Evolutionary conservation across 2,888 invertebrate genomes (phyloP).

Genomic region (Noctuana brunneofusca): DNA sequence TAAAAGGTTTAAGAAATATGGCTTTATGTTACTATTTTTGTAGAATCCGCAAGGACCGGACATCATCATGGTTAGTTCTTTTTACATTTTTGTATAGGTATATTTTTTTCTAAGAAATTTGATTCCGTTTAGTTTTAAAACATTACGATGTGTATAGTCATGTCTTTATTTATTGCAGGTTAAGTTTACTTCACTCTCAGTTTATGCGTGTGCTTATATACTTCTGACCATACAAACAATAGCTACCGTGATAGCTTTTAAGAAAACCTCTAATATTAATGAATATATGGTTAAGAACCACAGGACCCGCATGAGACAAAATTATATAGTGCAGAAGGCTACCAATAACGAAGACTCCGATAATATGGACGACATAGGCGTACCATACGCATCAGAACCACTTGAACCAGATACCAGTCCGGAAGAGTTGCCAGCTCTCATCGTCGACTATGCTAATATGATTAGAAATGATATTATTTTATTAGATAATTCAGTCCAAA

Average conservation of each 20-base stretch:
- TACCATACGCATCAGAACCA: constrained; percentile 49
- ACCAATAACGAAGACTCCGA: constrained; percentile 53
- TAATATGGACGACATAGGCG: constrained; percentile 50
- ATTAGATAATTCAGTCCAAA: constrained; percentile 72
- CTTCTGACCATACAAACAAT: constrained; percentile 56
- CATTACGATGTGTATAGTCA: too few relatives aligned
- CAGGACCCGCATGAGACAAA: constrained; percentile 60
- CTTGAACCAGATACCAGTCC: constrained; percentile 51
- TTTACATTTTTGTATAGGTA: neutral
- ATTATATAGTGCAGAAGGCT: constrained; percentile 59
- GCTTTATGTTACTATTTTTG: constrained; percentile 37
- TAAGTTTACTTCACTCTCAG: constrained; percentile 47
- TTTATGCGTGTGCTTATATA: constrained; percentile 53
- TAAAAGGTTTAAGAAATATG: constrained; percentile 55
- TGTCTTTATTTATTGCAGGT: constrained; percentile 52
- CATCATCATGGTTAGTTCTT: constrained; percentile 58
- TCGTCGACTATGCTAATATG: constrained; percentile 73
- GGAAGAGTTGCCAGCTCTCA: constrained; percentile 64
- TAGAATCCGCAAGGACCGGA: constrained; percentile 42
- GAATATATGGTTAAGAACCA: constrained; percentile 62
- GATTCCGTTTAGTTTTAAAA: neutral
- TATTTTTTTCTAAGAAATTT: neutral
- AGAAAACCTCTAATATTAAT: constrained; percentile 53
- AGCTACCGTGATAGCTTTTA: constrained; percentile 57
- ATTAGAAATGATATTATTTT: constrained; percentile 70